Conservation (phyloP, 2,797 vertebrate genomes). For the Bradypodion pumilum region DNA sequence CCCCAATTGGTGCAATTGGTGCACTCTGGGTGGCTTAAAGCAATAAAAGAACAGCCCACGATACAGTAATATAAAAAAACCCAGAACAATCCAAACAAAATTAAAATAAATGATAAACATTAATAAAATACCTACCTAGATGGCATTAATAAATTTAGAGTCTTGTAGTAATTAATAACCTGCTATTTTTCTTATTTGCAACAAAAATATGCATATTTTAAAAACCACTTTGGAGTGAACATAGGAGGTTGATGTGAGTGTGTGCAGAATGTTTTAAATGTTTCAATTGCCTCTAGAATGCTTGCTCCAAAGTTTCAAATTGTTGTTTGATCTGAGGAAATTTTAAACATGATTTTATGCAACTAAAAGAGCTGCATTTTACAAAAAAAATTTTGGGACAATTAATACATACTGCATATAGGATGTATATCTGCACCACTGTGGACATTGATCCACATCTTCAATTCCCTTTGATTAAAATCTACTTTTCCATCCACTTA, state of each 20-base stretch:
- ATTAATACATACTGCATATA: too few species aligned
- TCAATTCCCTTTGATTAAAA: not conserved
- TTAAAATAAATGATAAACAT: too few species aligned
- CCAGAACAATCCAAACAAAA: too few species aligned
- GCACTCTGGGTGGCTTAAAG: too few species aligned
- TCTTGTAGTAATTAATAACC: too few species aligned
- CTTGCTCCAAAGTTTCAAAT: not conserved
- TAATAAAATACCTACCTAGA: too few species aligned
- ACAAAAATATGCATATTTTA: not conserved
- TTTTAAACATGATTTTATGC: not conserved
- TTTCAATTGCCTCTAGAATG: not conserved
- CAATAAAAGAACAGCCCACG: too few species aligned
- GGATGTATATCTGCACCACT: not conserved
- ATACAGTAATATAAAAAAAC: too few species aligned
- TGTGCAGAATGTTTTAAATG: not conserved
- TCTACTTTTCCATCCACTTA: not conserved
- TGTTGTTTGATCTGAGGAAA: not conserved
- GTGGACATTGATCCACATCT: not conserved
- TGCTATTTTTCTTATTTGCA: too few species aligned
- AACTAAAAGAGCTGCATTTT: too few species aligned
- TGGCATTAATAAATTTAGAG: too few species aligned
- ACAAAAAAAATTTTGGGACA: not conserved
- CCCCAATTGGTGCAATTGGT: too few species aligned
- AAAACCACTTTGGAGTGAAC: not conserved
- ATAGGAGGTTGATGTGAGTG: not conserved